Conservation (phyloP, 2,888 invertebrate species). For the Anthoptus insignis region DNA sequence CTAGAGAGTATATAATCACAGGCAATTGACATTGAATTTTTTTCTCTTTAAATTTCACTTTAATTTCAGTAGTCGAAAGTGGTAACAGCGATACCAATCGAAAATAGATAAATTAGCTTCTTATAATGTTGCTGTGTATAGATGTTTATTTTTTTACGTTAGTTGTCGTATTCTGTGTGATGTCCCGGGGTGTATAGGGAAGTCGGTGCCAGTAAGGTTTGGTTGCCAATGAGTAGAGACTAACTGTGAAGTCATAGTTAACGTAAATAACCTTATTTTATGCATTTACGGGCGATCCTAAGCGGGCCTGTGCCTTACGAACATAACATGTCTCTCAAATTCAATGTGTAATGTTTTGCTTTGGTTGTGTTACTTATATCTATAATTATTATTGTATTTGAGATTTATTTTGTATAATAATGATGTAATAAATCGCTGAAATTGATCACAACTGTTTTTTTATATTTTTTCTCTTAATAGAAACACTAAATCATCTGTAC, state of each 20-base stretch:
- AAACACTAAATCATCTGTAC: too few relatives aligned
- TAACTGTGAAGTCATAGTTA: conserved; percentile 72
- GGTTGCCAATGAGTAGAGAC: conserved; percentile 73
- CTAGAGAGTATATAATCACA: too few relatives aligned
- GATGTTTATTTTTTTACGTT: conserved; percentile 74
- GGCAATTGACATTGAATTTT: conserved; percentile 39
- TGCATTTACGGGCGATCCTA: conserved; percentile 76
- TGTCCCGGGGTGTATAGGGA: conserved; percentile 50
- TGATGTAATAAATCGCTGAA: conserved; percentile 85
- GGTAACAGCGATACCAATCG: not conserved
- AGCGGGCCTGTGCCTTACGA: conserved; percentile 66
- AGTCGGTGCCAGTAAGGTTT: conserved; percentile 61
- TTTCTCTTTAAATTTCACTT: not conserved
- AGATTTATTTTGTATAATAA: conserved; percentile 86
- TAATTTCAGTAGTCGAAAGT: not conserved
- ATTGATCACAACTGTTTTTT: conserved; percentile 55
- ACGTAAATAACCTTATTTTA: conserved; percentile 63
- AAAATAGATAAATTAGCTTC: not conserved
- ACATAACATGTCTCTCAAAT: conserved; percentile 76
- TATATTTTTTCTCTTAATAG: conserved; percentile 17
- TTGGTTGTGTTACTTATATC: conserved; percentile 86
- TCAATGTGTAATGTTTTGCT: conserved; percentile 84
- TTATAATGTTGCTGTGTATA: conserved; percentile 62
- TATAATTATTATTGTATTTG: conserved; percentile 84
- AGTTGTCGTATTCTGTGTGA: conserved; percentile 52